Percentiles rank a stretch among this genome's conserved stretches.
Evolutionary conservation across 2,113 vertebrate species (phyloP).

Genomic region (Phalacrocorax brasilianus): DNA sequence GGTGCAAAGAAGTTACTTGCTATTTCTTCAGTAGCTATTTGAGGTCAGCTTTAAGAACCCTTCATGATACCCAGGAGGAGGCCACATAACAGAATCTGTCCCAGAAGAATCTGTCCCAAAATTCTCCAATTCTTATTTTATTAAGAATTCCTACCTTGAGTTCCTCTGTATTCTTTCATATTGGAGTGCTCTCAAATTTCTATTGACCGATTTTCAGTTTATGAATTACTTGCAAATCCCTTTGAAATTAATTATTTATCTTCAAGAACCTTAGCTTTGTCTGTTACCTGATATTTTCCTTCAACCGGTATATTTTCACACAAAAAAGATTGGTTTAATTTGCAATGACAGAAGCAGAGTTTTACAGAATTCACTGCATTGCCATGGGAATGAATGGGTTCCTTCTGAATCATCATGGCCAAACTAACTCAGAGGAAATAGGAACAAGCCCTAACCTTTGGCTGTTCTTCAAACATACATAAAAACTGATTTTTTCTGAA

Average conservation of each 20-base stretch:
- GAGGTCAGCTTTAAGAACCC: neutral
- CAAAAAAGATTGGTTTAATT: neutral
- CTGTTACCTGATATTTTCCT: constrained; percentile 21
- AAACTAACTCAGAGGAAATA: constrained; percentile 40
- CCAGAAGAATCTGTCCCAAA: neutral
- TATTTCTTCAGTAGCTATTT: neutral
- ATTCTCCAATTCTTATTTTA: neutral
- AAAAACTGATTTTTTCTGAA: constrained; percentile 32
- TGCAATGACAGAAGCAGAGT: constrained; percentile 22
- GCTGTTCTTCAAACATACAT: constrained; percentile 14
- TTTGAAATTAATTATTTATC: constrained; percentile 58
- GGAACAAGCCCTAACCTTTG: constrained; percentile 59
- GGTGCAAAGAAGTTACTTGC: neutral
- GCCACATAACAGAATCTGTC: neutral
- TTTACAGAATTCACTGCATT: constrained; percentile 24
- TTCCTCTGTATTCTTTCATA: neutral
- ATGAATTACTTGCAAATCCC: constrained; percentile 32
- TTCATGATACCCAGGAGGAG: neutral
- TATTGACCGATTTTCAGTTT: neutral
- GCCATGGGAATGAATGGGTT: constrained; percentile 52
- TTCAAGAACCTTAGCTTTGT: neutral
- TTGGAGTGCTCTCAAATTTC: neutral
- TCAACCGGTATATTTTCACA: neutral
- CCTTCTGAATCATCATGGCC: constrained; percentile 10
- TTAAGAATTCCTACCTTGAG: neutral